phyloP scores from a whole-genome alignment of 2,888 invertebrate species.

The Machimus rusticus region DNA sequence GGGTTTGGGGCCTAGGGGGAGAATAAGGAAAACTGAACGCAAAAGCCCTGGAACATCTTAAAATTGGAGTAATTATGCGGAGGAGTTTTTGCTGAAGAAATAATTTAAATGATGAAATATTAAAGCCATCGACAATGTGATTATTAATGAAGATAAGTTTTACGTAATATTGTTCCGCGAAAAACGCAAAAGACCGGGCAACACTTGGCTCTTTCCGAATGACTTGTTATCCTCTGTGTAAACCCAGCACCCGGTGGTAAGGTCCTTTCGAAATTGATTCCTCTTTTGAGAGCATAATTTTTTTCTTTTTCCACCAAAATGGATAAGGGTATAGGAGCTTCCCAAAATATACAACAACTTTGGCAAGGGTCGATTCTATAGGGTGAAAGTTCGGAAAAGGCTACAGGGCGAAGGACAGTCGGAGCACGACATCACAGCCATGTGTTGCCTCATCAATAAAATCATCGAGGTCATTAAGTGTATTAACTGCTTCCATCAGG shows the following conservation, averaged over 20 bases:
- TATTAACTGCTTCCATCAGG: conserved; percentile 62
- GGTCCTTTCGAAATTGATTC: conserved; percentile 29
- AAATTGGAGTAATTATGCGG: background rate
- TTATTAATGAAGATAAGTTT: conserved; percentile 27
- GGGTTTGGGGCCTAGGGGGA: background rate
- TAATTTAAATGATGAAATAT: conserved; percentile 14
- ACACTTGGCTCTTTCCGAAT: background rate
- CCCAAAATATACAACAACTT: background rate
- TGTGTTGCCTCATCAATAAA: conserved; percentile 60
- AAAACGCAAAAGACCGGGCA: background rate
- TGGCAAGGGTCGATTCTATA: conserved; percentile 11
- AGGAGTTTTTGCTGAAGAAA: background rate
- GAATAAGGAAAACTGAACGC: background rate
- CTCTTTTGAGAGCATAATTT: conserved; percentile 26
- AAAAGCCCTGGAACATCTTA: background rate
- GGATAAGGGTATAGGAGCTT: conserved; percentile 5
- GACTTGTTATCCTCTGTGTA: conserved; percentile 7
- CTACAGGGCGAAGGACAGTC: conserved; percentile 16
- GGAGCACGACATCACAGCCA: conserved; percentile 50
- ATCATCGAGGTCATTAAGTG: conserved; percentile 63
- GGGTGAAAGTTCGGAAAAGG: conserved; percentile 25
- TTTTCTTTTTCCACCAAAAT: conserved; percentile 16
- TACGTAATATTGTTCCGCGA: background rate
- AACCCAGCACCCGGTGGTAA: background rate
- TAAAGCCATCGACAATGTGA: conserved; percentile 3